A percentile compares a stretch with the other conserved stretches of the same genome.
Evolutionary conservation across 1,140 invertebrate genomes (phyloP).

Genomic region (Drosophila elegans): DNA sequence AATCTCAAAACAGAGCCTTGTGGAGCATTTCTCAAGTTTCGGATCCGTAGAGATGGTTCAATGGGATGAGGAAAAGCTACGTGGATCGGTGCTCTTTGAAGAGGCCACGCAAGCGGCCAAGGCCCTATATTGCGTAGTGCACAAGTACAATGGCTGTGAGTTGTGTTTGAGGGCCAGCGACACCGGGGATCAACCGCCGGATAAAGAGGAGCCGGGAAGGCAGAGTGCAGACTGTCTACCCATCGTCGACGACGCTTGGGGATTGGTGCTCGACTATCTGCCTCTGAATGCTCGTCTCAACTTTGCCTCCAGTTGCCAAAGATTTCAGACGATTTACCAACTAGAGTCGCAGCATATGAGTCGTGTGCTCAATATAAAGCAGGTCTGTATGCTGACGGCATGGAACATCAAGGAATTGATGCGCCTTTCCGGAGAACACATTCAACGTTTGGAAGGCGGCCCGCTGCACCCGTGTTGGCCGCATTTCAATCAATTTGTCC

Average conservation of each 20-base stretch:
- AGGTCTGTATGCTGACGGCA: background rate
- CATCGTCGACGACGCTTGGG: background rate
- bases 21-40: background rate
- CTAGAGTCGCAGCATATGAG: background rate
- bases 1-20: background rate
- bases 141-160: background rate
- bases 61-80: background rate
- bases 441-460: background rate
- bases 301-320: background rate
- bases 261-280: background rate
- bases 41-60: background rate
- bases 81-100: background rate
- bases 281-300: background rate
- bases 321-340: background rate
- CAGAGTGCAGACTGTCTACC: background rate
- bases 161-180: background rate
- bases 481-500: background rate
- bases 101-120: background rate
- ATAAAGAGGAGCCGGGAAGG: background rate
- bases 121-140: background rate
- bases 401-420: background rate
- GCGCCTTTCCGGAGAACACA: background rate
- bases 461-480: background rate
- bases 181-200: background rate
- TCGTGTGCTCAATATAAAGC: background rate